Evolutionary conservation across 2,113 vertebrate species (phyloP), one percentile per base, ranked within the genome.

Genomic region (Columbina picui): DNA sequence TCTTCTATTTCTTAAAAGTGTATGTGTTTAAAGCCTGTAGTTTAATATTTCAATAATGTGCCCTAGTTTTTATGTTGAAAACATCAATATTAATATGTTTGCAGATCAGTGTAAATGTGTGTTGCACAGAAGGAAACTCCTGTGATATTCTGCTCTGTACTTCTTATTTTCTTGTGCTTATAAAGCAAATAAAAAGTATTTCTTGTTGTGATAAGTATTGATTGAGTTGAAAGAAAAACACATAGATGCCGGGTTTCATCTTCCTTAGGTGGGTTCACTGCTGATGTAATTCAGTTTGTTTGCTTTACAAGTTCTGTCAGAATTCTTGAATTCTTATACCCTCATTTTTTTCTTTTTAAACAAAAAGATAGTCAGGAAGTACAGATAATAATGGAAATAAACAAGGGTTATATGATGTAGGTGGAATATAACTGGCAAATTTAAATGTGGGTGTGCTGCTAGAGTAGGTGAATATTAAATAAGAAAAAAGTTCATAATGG

Each of bases 31-130:
- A 70, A 82, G 30, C 68, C 65, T 61, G 36, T 34, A 50, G 26
- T 86, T 81, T 87, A 89, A 59, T 88, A 22, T 75, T 95, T 71
- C 49, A 68, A 25, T 84, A 85, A 91, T 19, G 4, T 83, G 45
- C 23, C 41, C 49, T 67, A 82, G 39, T 78, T 95, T 89, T 91
- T 81, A 45, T 68, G 10, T 69, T 88, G 84, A 55, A 90, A 83
- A 78, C 56, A 87, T 75, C 14, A 75, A 50, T 87, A 83, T 94
- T 67, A 77, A 63, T 79, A 21, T 63, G 34, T 90, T 96, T 90
- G 47, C 76, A 93, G 36, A 49, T 78, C 57, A 56, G 41, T 59
- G 34, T 81, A 89, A 81, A 14, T 18, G 5, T 55, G 17, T 61
- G 34, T 84, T 87, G 32, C 60, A 52, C 1, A 2, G 52, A 84